Evolutionary conservation across 37 sponge, comb jelly and placozoan genomes (phyloP).

Genomic region (Bolinopsis microptera): DNA sequence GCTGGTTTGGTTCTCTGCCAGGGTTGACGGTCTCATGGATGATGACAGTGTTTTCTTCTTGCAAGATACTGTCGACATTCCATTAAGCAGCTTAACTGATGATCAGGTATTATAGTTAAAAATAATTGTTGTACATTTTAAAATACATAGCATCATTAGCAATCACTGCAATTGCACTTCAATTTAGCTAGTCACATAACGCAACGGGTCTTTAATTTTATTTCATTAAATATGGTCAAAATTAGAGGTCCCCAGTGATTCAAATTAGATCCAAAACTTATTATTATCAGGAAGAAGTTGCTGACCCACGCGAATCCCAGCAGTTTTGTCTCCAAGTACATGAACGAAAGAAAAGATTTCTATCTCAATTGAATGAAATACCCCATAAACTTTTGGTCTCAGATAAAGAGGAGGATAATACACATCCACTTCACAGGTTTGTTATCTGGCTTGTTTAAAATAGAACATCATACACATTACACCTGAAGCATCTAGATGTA

Average conservation of each 20-base stretch:
- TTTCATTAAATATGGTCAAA: too few species aligned
- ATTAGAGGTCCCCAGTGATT: too few species aligned
- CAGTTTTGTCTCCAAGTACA: background rate
- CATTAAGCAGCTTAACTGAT: background rate
- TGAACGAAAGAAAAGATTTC: background rate
- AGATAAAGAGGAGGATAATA: background rate
- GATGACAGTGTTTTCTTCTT: background rate
- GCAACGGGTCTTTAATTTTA: too few species aligned
- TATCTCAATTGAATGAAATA: background rate
- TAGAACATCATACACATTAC: background rate
- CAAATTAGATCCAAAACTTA: too few species aligned
- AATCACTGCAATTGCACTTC: too few species aligned
- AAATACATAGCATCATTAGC: too few species aligned
- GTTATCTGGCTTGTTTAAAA: too few species aligned
- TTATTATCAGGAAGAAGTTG: background rate
- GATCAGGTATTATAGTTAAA: background rate
- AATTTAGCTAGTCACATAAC: too few species aligned
- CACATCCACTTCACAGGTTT: background rate
- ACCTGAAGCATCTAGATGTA: background rate
- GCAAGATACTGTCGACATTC: background rate
- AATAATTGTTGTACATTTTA: too few species aligned
- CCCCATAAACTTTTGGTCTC: background rate
- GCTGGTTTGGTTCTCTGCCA: too few species aligned
- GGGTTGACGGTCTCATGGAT: background rate
- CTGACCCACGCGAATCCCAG: background rate